Evolutionary conservation across 23 tunicate species (phyloP).

Genomic region (Aplidium turbinatum): DNA sequence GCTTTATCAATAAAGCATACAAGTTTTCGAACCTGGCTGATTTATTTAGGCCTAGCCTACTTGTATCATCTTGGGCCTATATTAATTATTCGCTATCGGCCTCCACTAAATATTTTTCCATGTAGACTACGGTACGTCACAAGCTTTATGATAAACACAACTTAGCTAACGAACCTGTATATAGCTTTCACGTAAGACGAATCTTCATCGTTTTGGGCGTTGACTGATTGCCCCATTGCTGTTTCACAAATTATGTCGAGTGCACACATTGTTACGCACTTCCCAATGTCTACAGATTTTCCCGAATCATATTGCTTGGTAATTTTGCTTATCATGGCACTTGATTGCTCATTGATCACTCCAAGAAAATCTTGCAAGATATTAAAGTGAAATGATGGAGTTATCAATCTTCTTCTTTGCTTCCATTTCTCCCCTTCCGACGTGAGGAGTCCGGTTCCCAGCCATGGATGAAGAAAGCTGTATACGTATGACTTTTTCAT

Average conservation of each 20-base stretch:
- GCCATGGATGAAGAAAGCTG: slow-evolving; percentile 72
- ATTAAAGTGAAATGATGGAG: slow-evolving; percentile 93
- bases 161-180: too few species aligned
- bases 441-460: slow-evolving; percentile 83
- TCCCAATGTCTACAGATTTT: slow-evolving; percentile 50
- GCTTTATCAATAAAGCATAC: too few species aligned
- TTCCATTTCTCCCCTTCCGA: slow-evolving; percentile 91
- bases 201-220: slow-evolving; percentile 74
- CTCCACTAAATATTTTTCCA: too few species aligned
- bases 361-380: slow-evolving; percentile 91
- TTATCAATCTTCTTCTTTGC: slow-evolving; percentile 73
- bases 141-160: too few species aligned
- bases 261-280: slow-evolving; percentile 79
- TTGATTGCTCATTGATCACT: slow-evolving; percentile 74
- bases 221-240: slow-evolving; percentile 93
- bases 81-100: too few species aligned
- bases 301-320: slow-evolving; percentile 25
- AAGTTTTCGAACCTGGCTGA: too few species aligned
- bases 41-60: too few species aligned
- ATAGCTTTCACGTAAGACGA: slow-evolving; percentile 79
- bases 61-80: too few species aligned
- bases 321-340: slow-evolving; percentile 23
- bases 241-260: slow-evolving; percentile 81
- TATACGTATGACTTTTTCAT: slow-evolving; percentile 64
- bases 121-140: too few species aligned